These are phyloP conservation scores for Erithacus rubecula DNA, from an alignment of 2,797 vertebrate species.

Conservation along the genomic window DNA sequence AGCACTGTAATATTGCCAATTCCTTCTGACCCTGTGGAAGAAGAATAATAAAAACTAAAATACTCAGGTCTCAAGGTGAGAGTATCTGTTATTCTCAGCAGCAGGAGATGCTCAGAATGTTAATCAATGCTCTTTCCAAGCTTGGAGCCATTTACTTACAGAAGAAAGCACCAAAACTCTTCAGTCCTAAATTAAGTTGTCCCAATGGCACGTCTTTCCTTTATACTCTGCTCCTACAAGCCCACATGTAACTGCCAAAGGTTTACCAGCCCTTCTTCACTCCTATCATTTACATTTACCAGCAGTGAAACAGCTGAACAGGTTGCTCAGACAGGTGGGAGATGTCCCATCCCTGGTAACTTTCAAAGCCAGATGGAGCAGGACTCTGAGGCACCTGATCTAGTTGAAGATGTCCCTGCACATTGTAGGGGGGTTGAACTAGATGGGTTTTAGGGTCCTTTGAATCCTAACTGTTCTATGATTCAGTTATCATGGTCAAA, in stretches of 20 bases:
- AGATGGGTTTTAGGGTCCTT: not conserved
- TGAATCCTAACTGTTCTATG: not conserved
- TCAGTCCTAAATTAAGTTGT: not conserved
- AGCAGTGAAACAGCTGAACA: not conserved
- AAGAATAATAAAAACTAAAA: slow-evolving; percentile 32
- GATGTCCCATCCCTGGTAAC: not conserved
- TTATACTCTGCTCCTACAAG: not conserved
- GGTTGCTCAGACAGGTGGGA: not conserved
- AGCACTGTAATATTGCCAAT: not conserved
- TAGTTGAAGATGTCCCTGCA: not conserved
- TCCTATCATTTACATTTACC: not conserved
- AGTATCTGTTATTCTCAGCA: not conserved
- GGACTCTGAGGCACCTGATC: not conserved
- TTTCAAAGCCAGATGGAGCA: not conserved
- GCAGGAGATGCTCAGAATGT: not conserved
- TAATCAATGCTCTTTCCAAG: not conserved
- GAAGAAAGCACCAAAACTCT: not conserved
- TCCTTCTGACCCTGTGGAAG: not conserved
- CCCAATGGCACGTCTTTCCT: not conserved
- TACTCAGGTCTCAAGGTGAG: slow-evolving; percentile 5
- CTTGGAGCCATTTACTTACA: not conserved
- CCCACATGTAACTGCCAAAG: not conserved
- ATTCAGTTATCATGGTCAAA: not conserved
- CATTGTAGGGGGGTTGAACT: too few relatives aligned
- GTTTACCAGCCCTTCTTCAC: not conserved